These are phyloP conservation scores for Gallinago jamesoni DNA, from an alignment of 2,113 vertebrate species.

Conservation along the genomic window DNA sequence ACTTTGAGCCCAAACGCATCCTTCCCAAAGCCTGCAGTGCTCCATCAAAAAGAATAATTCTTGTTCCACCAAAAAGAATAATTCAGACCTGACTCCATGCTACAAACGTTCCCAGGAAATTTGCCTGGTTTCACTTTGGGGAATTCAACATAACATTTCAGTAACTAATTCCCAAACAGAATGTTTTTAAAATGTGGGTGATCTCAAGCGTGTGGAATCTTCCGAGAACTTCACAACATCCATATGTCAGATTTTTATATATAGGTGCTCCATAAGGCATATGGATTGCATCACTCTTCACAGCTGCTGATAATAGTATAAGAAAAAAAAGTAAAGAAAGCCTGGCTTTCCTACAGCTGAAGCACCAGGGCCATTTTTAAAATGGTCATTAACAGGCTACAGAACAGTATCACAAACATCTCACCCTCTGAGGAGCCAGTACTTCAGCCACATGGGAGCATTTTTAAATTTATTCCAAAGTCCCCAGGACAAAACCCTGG, in stretches of 20 bases:
- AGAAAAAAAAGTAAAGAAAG: not conserved
- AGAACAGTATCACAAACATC: not conserved
- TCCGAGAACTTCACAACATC: constrained; percentile 51
- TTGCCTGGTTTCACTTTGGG: not conserved
- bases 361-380: not conserved
- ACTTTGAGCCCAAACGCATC: not conserved
- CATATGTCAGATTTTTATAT: constrained; percentile 50
- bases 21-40: not conserved
- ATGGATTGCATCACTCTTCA: constrained; percentile 45
- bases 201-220: constrained; percentile 43
- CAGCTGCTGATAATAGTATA: constrained; percentile 59
- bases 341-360: not conserved
- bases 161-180: constrained; percentile 46
- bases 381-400: not conserved
- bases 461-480: not conserved
- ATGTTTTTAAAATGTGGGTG: constrained; percentile 42
- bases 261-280: constrained; percentile 51
- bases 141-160: constrained; percentile 24
- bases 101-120: not conserved
- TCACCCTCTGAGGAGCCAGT: not conserved
- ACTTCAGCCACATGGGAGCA: not conserved
- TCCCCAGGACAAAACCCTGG: not conserved
- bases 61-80: not conserved
- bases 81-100: not conserved
- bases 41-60: not conserved